Evolutionary conservation across 2,113 vertebrate species (phyloP).

Genomic region (Platysteira castanea): DNA sequence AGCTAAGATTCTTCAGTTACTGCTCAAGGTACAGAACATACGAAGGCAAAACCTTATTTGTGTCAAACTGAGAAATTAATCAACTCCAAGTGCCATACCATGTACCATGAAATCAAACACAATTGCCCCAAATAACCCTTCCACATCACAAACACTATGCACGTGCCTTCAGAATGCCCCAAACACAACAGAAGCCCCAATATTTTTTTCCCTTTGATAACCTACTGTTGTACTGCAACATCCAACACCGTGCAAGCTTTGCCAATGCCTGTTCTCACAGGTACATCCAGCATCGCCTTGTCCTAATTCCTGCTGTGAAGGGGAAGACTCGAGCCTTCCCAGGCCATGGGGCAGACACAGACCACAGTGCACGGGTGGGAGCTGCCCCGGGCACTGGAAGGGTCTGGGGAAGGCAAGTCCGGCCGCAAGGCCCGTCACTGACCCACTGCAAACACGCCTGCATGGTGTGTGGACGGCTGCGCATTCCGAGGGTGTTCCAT

Average conservation of each 20-base stretch:
- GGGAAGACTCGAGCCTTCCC: not conserved
- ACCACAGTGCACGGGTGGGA: not conserved
- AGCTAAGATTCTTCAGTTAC: not conserved
- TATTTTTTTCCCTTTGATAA: not conserved
- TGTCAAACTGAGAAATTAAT: not conserved
- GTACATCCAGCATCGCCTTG: fast-evolving
- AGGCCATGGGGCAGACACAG: not conserved
- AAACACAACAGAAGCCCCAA: fast-evolving
- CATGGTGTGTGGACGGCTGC: fast-evolving
- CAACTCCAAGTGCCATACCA: not conserved
- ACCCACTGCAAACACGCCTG: not conserved
- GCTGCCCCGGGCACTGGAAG: not conserved
- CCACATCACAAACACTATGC: not conserved
- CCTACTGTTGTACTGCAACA: fast-evolving
- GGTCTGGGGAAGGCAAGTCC: too few relatives aligned
- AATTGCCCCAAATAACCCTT: fast-evolving
- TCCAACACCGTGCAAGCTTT: fast-evolving
- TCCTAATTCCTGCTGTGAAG: fast-evolving
- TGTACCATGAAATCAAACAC: not conserved
- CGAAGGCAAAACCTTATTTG: not conserved
- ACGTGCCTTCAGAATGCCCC: fast-evolving
- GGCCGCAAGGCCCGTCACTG: not conserved
- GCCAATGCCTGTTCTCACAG: fast-evolving
- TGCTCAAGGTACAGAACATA: not conserved
- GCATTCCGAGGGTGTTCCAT: too few relatives aligned